phyloP scores from a whole-genome alignment of 2,797 vertebrate genomes.

The Threskiornis aethiopicus region DNA sequence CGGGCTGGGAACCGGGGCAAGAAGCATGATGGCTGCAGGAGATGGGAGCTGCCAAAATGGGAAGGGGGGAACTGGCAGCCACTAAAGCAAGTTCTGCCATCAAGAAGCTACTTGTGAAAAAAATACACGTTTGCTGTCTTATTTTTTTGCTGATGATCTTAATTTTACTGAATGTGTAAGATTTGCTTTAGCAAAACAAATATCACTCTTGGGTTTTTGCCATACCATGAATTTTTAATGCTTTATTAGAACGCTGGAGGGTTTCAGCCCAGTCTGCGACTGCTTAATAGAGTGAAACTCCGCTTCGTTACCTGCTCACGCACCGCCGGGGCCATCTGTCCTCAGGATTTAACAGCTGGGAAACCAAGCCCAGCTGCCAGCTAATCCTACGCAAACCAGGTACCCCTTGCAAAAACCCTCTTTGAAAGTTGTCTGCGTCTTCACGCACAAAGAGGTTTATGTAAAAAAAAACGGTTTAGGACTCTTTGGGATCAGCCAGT shows the following conservation, averaged over 20 bases:
- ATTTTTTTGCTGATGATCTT: neutral
- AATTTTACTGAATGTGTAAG: neutral
- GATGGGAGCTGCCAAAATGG: neutral
- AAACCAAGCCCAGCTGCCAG: neutral
- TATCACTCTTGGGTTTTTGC: constrained; percentile 18
- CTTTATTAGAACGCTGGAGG: neutral
- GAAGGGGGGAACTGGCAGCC: neutral
- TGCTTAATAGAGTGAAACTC: neutral
- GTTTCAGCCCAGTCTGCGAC: neutral
- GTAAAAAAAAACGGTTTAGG: neutral
- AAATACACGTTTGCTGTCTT: neutral
- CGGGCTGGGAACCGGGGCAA: neutral
- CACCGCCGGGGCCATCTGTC: neutral
- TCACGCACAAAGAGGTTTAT: too few species aligned
- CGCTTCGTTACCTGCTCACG: neutral
- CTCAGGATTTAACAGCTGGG: neutral
- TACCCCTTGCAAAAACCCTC: neutral
- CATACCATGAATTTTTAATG: constrained; percentile 31
- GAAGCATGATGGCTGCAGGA: neutral
- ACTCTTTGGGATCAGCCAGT: accelerated
- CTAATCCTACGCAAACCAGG: neutral
- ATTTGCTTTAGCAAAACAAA: constrained; percentile 46
- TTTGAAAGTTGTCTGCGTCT: accelerated
- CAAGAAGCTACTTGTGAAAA: neutral
- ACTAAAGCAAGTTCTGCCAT: constrained; percentile 4